These are phyloP conservation scores for Philereme transversata DNA, from an alignment of 2,888 invertebrate genomes.

Conservation along the genomic window DNA sequence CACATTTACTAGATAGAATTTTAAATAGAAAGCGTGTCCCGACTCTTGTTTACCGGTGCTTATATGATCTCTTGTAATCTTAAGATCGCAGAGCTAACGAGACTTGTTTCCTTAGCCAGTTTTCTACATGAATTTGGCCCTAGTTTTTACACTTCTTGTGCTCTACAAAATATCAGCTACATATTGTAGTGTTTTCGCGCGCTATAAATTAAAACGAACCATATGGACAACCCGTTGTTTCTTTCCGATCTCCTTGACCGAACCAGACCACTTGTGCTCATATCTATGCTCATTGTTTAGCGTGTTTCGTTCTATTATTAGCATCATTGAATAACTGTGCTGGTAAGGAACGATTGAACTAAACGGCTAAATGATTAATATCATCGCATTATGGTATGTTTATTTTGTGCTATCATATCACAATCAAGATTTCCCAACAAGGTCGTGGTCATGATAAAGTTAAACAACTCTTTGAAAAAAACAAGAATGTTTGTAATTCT, in stretches of 20 bases:
- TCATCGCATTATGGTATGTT: conserved; percentile 28
- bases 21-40: conserved; percentile 3
- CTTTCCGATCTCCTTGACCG: conserved; percentile 32
- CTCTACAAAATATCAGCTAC: conserved; percentile 23
- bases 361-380: conserved; percentile 31
- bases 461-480: too few relatives aligned
- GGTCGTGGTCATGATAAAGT: conserved; percentile 35
- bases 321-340: conserved; percentile 24
- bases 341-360: conserved; percentile 26
- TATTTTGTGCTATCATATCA: conserved; percentile 12
- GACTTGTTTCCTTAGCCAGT: neutral
- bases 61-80: neutral
- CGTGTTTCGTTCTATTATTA: conserved; percentile 32
- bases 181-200: conserved; percentile 30
- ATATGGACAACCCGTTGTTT: conserved; percentile 35
- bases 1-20: neutral
- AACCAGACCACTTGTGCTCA: conserved; percentile 30
- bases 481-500: too few relatives aligned
- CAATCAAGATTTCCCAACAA: conserved; percentile 45
- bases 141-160: conserved; percentile 6
- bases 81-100: neutral
- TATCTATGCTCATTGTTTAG: conserved; percentile 29
- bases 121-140: conserved; percentile 13
- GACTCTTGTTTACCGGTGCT: neutral
- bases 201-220: conserved; percentile 26